Base-by-base conservation (phyloP, 2,888 invertebrate species). In the Pseudococcus jackbeardsleyi region DNA sequence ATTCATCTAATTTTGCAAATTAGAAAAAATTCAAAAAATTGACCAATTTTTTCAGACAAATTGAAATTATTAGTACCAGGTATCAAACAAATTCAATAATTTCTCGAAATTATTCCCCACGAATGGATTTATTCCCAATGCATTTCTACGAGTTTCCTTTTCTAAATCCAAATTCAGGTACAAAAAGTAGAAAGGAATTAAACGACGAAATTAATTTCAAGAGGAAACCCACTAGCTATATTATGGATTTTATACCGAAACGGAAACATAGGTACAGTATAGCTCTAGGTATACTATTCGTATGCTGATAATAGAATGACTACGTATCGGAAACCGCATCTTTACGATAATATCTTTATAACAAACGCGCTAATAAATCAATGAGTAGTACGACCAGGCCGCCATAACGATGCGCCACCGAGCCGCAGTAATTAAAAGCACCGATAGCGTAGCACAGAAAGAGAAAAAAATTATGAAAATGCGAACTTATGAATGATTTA, bases 301-400 rank as follows among this genome's bases (percentile, higher is more conserved):
- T 54, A 59, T 59, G 19, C 59, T 59, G 59, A 59, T 59, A 72
- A 72, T 72, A 72, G 12, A 12, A 6, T 4, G 33, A 33, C 9
- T 59, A 46, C 59, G 15, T 72, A 72, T 72, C 68, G 68, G 68
- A 72, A 72, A 72, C 68, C 68, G 8, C 68, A 72, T 72, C 68
- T 72, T 72, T 22, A 33, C 12, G 68, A 72, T 72, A 72, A 72
- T 72, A 72, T 72, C 68, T 72, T 72, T 33, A 33, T 3, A 11
- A 72, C 68, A 72, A 33, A 33, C 68, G 33, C 33, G 33, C 68
- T 72, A 72, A 72, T 72, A 72, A 72, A 72, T 72, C 68, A 72
- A 72, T 59, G 59, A 59, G 11, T 19, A 59, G 19, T 59, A 9
- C 59, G 19, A n/a, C 59, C 5, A 54, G 54, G 15, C 54, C 12